Conservation (phyloP, 2,113 vertebrate genomes). For the Neogale vison region DNA sequence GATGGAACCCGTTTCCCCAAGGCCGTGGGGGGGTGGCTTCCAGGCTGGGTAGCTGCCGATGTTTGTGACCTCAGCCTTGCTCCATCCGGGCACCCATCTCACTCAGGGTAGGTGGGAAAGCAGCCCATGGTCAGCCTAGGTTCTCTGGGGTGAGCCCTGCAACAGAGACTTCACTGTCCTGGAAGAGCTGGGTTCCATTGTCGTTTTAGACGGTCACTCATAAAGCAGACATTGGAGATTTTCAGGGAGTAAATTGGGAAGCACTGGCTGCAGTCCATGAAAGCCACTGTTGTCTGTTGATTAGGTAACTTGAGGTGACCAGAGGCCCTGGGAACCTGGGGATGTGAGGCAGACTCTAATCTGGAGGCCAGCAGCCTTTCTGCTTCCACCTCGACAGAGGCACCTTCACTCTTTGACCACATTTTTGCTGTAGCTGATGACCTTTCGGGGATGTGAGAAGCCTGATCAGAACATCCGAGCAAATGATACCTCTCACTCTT, state of each 20-base stretch:
- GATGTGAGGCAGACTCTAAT: background rate
- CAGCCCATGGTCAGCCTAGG: background rate
- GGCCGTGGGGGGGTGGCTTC: background rate
- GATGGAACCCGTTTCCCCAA: background rate
- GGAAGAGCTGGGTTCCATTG: background rate
- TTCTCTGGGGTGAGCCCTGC: background rate
- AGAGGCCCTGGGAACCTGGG: background rate
- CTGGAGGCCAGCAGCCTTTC: background rate
- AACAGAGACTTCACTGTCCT: too few species aligned
- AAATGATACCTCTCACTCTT: background rate
- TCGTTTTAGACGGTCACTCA: background rate
- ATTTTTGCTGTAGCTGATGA: background rate
- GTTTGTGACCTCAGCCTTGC: background rate
- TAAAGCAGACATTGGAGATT: background rate
- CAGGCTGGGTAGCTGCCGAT: fast-evolving
- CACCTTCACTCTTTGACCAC: background rate
- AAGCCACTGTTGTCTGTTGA: background rate
- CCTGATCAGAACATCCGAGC: background rate
- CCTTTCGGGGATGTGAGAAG: background rate
- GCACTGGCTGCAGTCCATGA: fast-evolving
- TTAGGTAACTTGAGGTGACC: background rate
- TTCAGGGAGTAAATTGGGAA: background rate
- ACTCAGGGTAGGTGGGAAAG: background rate
- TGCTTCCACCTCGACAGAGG: background rate
- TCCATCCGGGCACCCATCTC: background rate